Conservation (phyloP, 1,140 invertebrate genomes). For the Yoshiicerus persimilis region DNA sequence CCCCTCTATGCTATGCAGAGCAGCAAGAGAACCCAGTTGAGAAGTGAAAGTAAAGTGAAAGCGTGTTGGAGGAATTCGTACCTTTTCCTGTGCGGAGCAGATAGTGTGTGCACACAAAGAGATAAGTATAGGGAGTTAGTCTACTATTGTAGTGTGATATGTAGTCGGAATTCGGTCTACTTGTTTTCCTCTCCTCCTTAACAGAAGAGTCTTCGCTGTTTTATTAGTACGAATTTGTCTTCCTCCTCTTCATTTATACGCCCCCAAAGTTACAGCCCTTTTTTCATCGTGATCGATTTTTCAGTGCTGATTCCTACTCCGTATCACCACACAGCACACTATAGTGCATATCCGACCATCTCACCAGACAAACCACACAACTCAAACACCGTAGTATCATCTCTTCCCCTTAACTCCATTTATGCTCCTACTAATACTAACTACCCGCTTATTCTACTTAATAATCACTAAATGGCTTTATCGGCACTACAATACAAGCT, state of each 20-base stretch:
- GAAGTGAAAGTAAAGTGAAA: background rate
- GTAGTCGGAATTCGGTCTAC: background rate
- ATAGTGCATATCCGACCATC: background rate
- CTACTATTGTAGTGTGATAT: background rate
- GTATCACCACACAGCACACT: background rate
- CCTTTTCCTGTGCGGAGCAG: background rate
- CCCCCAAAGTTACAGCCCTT: slow-evolving; percentile 16
- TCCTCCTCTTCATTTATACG: slow-evolving; percentile 27
- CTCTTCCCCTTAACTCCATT: no score
- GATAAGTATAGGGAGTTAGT: background rate
- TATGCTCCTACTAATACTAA: no score
- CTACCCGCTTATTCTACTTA: no score
- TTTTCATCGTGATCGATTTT: slow-evolving; percentile 20
- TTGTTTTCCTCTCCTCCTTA: background rate
- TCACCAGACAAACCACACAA: background rate
- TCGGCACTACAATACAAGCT: background rate
- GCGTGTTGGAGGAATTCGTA: background rate
- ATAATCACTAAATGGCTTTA: background rate
- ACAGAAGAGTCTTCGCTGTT: background rate
- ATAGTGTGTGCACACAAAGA: background rate
- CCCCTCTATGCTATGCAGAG: no score
- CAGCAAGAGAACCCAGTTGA: background rate
- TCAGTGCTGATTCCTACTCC: background rate
- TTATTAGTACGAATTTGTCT: slow-evolving; percentile 22
- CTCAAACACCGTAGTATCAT: background rate